Evolutionary conservation across 1,140 invertebrate species (phyloP).

Genomic region (Halictus rubicundus): DNA sequence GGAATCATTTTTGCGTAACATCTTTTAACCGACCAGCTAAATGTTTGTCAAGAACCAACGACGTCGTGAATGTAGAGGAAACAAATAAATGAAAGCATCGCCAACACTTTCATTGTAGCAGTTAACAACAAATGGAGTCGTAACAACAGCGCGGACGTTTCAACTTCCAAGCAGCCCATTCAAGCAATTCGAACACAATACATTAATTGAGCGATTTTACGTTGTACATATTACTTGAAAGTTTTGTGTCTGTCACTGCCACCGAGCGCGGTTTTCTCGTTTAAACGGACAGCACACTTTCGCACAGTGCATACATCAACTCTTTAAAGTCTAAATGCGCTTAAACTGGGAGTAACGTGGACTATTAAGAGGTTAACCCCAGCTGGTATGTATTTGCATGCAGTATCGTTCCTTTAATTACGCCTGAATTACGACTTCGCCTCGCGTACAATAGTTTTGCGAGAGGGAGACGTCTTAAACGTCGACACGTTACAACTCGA

Average conservation of each 20-base stretch:
- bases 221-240: background rate
- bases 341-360: conserved; percentile 55
- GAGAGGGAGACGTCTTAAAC: conserved; percentile 21
- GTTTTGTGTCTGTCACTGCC: conserved; percentile 1
- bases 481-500: conserved; percentile 10
- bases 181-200: background rate
- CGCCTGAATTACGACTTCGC: conserved; percentile 52
- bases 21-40: too few relatives aligned
- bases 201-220: background rate
- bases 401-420: conserved; percentile 57
- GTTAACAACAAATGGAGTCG: too few relatives aligned
- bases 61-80: background rate
- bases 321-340: conserved; percentile 40
- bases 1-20: too few relatives aligned
- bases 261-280: background rate
- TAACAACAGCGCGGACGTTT: too few relatives aligned
- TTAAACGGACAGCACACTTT: conserved; percentile 11
- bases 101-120: too few relatives aligned
- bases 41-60: too few relatives aligned
- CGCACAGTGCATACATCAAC: background rate
- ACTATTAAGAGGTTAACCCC: conserved; percentile 59
- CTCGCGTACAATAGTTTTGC: conserved; percentile 21
- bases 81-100: background rate
- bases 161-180: background rate
- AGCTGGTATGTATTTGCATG: conserved; percentile 55